Percentiles rank a stretch among this genome's conserved stretches.
Conservation (phyloP, 2,113 vertebrate species). For the Accipiter virgatus region DNA sequence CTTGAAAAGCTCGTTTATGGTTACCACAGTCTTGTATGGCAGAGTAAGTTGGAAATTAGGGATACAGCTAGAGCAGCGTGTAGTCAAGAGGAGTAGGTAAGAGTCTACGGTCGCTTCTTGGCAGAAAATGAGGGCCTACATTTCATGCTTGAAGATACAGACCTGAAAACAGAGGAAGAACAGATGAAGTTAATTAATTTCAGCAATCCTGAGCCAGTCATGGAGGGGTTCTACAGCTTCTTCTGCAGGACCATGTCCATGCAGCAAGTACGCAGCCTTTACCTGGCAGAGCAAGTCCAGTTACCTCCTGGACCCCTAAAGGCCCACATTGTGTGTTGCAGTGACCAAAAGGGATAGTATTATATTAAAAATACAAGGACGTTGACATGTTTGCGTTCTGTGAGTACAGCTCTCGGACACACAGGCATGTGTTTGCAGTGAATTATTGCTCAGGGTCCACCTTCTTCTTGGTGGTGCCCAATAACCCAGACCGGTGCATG, state of each 20-base stretch:
- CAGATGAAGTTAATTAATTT: neutral
- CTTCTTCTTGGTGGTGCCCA: neutral
- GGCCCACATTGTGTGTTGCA: neutral
- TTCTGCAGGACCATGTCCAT: neutral
- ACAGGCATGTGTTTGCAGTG: too few relatives aligned
- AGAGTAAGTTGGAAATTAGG: neutral
- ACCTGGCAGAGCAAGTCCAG: neutral
- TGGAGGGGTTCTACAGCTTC: neutral
- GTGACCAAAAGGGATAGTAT: too few relatives aligned
- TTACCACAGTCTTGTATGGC: neutral
- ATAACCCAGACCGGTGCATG: neutral
- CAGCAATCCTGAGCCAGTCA: too few relatives aligned
- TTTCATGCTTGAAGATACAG: neutral
- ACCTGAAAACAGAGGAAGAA: neutral
- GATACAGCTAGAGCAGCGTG: neutral
- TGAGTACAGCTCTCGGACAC: neutral
- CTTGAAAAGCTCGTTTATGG: neutral
- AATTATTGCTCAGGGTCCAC: neutral
- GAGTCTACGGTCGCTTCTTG: accelerated
- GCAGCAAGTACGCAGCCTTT: neutral
- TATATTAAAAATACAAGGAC: neutral
- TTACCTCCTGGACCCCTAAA: neutral
- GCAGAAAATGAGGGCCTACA: neutral
- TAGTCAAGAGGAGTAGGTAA: neutral
- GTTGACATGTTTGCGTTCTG: neutral